Evolutionary conservation across 2,888 invertebrate species (phyloP).

Genomic region (Periphyllus acericola): DNA sequence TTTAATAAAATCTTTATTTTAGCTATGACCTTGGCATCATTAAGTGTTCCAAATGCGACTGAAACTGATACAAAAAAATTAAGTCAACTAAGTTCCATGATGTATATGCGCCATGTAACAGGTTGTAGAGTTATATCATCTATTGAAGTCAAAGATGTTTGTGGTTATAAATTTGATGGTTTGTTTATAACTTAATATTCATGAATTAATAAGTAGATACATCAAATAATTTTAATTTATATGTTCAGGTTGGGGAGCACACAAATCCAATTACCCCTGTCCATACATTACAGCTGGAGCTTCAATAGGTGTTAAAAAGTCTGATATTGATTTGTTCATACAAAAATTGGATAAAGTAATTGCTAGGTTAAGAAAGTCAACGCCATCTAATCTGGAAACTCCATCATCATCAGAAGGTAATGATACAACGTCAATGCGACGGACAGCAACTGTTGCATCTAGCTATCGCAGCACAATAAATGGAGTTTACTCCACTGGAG

Average conservation of each 20-base stretch:
- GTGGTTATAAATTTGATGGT: constrained; percentile 72
- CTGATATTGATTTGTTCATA: constrained; percentile 78
- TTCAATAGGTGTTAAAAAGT: constrained; percentile 74
- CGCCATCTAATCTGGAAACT: constrained; percentile 65
- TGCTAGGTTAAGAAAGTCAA: constrained; percentile 67
- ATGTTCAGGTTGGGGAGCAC: constrained; percentile 77
- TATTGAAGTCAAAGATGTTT: constrained; percentile 71
- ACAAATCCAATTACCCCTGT: constrained; percentile 71
- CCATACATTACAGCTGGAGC: constrained; percentile 82
- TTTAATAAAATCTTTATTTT: constrained; percentile 59
- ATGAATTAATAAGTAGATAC: not conserved
- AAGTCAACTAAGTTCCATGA: constrained; percentile 77
- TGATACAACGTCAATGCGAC: constrained; percentile 65
- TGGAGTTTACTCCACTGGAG: constrained; percentile 65
- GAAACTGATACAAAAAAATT: constrained; percentile 67
- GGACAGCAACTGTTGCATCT: constrained; percentile 63
- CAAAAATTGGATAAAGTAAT: constrained; percentile 74
- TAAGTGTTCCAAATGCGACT: constrained; percentile 64
- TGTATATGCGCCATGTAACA: constrained; percentile 78
- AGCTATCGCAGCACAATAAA: constrained; percentile 64
- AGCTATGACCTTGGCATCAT: constrained; percentile 69
- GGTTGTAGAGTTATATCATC: constrained; percentile 75
- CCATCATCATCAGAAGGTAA: constrained; percentile 67
- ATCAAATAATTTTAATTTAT: not conserved
- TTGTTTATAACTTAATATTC: constrained; percentile 61